Base-by-base conservation (phyloP, 2,113 vertebrate genomes). In the Sylvicapra grimmia region DNA sequence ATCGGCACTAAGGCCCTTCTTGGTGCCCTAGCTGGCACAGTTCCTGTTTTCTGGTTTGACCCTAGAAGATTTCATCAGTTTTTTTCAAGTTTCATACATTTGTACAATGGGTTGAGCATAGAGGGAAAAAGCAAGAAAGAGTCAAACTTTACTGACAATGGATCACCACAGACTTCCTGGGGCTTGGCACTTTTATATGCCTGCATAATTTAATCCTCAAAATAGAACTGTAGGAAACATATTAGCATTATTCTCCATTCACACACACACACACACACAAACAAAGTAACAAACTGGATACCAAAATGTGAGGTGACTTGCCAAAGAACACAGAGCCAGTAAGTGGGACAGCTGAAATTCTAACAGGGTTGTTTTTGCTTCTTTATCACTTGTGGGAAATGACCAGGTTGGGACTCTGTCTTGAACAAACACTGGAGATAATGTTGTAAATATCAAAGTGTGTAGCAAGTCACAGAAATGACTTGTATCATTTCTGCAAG, bases 191-290 rank as follows among this genome's bases (percentile, higher is more conserved):
- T 65, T 92, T 59, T 8, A 58, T 36, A 33, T 61, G 53, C 14
- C 54, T 77, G 4, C 40, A 93, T 94, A 93, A 61, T 90, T 97
- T 15, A 93, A 63, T 85, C 29, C 93, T 92, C n/a, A 90, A 90
- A 96, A 87, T 63, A 92, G 56, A 98, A 96, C 21, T 86, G 9
- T 51, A 63, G 82, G 63, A 96, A 89, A 82, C 33, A 36, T 21
- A 91, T 51, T 44, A 86, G 40, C 29, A 94, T 44, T 96, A 58
- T 79, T 93, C 27, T 86, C 51, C 15, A 27, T 96, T 80, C 84
- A 61, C 8, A 33, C 47, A 82, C 49, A n/a, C 15, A 27, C 16
- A 54, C 51, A 53, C 51, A 53, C 56, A 27, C 25, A 59, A 10
- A 79, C 25, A 47, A 1, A 27, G 25, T 87, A 93, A 89, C 33